Conservation (phyloP, 1,140 invertebrate genomes). For the Ceratina australensis region DNA sequence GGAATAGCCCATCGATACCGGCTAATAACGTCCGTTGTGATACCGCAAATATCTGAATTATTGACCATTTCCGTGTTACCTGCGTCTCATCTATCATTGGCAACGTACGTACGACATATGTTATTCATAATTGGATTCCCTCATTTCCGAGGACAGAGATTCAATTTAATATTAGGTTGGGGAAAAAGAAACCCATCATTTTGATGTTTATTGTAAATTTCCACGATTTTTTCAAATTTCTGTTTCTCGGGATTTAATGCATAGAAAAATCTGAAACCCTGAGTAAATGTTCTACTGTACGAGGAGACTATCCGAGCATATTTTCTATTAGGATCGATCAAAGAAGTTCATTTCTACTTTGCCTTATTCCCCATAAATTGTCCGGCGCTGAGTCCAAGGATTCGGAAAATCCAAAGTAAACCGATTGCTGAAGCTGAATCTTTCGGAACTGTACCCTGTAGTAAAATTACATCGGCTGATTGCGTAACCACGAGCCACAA, state of each 20-base stretch:
- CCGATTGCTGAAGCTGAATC: not conserved
- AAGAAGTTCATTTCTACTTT: not conserved
- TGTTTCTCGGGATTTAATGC: no score
- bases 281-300: no score
- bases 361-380: not conserved
- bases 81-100: not conserved
- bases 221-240: no score
- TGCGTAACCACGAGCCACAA: not conserved
- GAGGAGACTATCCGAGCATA: no score
- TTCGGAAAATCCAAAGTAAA: not conserved
- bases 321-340: no score
- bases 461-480: not conserved
- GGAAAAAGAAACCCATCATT: no score
- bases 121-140: no score
- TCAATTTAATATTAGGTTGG: no score
- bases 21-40: not conserved
- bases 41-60: constrained; percentile 15
- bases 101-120: no score
- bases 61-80: not conserved
- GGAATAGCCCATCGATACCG: not conserved
- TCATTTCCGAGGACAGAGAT: no score
- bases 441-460: not conserved
- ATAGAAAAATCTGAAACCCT: no score
- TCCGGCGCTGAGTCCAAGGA: not conserved
- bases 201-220: no score